Percentiles rank a stretch among this genome's conserved stretches.
phyloP scores from a whole-genome alignment of 2,888 invertebrate genomes.

The Fragum whitleyi region DNA sequence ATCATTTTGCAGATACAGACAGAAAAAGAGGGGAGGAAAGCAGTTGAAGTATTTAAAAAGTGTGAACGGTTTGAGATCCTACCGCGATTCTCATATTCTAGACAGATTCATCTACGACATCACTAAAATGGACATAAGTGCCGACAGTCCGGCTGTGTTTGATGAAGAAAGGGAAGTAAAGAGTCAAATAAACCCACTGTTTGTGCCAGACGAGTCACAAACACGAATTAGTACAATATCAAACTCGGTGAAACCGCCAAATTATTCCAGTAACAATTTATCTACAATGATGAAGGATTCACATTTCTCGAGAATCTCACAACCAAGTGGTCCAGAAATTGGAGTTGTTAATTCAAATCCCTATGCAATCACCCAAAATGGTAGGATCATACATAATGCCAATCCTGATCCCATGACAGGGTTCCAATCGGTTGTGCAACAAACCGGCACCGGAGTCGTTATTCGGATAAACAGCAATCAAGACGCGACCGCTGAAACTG shows the following conservation, averaged over 20 bases:
- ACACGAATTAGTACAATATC: not conserved
- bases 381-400: not conserved
- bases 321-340: not conserved
- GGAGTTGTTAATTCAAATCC: not conserved
- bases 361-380: not conserved
- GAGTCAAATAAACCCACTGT: not conserved
- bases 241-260: not conserved
- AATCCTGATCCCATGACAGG: not conserved
- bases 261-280: conserved; percentile 4
- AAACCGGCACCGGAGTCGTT: not conserved
- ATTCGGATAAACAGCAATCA: not conserved
- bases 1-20: not conserved
- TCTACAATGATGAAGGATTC: not conserved
- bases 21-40: not conserved
- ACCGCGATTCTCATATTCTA: not conserved
- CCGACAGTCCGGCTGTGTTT: conserved; percentile 8
- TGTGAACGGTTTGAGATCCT: not conserved
- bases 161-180: not conserved
- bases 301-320: not conserved
- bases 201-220: not conserved
- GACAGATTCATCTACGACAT: conserved; percentile 17
- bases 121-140: not conserved
- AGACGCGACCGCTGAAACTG: not conserved
- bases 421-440: not conserved
- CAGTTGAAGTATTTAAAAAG: not conserved